A percentile compares a stretch with the other conserved stretches of the same genome.
These are phyloP conservation scores for Thymelicus lineola DNA, from an alignment of 2,888 invertebrate genomes.

Conservation along the genomic window DNA sequence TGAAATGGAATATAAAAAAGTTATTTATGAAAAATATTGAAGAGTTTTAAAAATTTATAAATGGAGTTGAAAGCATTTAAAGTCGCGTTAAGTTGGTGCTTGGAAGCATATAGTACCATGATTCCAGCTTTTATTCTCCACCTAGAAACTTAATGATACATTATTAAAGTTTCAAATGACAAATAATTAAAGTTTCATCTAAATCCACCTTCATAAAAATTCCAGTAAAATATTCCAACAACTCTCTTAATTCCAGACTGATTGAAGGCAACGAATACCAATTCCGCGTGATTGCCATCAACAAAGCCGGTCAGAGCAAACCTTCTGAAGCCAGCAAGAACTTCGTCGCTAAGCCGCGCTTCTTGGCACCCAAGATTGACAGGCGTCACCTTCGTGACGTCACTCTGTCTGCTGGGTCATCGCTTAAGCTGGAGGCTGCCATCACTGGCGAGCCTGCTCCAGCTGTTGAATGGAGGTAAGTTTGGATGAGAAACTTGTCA, in stretches of 20 bases:
- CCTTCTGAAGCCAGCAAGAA: slow-evolving; percentile 95
- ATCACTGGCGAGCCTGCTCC: slow-evolving; percentile 98
- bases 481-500: not conserved
- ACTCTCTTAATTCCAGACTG: slow-evolving; percentile 69
- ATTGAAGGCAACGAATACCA: slow-evolving; percentile 98
- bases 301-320: slow-evolving; percentile 97
- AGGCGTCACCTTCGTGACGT: slow-evolving; percentile 95
- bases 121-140: no score
- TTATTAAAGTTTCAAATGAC: no score
- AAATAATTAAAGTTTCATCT: no score
- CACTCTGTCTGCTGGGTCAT: slow-evolving; percentile 95
- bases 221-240: no score
- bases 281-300: slow-evolving; percentile 97
- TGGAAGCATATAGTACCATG: no score
- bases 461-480: slow-evolving; percentile 93
- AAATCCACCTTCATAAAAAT: no score
- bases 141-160: no score
- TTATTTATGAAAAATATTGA: no score
- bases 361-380: slow-evolving; percentile 98
- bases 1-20: no score
- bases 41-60: no score
- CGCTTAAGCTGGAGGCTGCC: slow-evolving; percentile 96
- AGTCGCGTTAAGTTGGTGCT: no score
- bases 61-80: no score
- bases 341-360: slow-evolving; percentile 94